These are phyloP conservation scores for Myiotriccus ornatus DNA, from an alignment of 2,797 vertebrate species.

Conservation along the genomic window DNA sequence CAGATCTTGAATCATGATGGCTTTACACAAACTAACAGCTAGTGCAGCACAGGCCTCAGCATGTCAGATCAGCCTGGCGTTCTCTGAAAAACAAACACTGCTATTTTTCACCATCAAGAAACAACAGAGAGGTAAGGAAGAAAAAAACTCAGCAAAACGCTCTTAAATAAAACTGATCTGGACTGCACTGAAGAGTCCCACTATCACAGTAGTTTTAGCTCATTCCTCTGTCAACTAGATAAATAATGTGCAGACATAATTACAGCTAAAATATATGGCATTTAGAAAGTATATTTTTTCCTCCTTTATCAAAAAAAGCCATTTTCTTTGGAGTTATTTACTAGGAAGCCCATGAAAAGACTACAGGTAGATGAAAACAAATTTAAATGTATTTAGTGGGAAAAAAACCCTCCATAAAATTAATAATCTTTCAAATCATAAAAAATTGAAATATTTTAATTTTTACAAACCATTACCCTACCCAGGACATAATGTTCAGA, in stretches of 20 bases:
- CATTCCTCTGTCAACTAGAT: neutral
- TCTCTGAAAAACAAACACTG: neutral
- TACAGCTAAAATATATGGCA: neutral
- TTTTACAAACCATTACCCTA: neutral
- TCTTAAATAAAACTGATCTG: neutral
- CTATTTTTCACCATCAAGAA: neutral
- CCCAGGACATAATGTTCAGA: neutral
- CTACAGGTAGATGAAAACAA: neutral
- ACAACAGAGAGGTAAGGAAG: neutral
- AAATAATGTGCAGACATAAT: neutral
- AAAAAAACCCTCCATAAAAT: fast-evolving
- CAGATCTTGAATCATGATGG: neutral
- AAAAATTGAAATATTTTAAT: fast-evolving
- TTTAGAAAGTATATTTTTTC: neutral
- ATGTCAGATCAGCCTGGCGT: neutral
- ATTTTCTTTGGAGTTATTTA: neutral
- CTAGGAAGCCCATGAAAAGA: neutral
- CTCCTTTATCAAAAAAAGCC: neutral
- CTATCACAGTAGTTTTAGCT: neutral
- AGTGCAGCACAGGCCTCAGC: neutral
- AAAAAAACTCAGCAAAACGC: neutral
- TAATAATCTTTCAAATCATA: neutral
- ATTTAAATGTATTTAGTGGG: neutral
- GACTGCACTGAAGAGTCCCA: neutral
- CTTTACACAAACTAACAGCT: neutral